A percentile compares a stretch with the other conserved stretches of the same genome.
These are phyloP conservation scores for Brienomyrus brachyistius DNA, from an alignment of 2,113 vertebrate genomes.

Conservation along the genomic window DNA sequence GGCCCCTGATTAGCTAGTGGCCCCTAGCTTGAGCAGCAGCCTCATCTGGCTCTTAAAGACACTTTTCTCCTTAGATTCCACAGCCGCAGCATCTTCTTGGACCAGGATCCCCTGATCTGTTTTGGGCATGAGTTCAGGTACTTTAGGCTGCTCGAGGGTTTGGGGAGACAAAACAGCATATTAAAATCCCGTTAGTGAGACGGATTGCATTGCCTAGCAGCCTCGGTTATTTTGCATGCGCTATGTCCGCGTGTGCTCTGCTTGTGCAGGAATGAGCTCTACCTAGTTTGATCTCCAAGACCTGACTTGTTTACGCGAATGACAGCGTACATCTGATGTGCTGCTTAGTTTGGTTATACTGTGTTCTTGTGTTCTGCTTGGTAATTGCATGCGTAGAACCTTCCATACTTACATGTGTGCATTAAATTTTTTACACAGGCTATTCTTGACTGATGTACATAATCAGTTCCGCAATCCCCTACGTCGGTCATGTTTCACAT, in stretches of 20 bases:
- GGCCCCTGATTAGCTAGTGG: neutral
- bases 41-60: neutral
- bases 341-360: neutral
- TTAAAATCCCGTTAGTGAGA: conserved; percentile 1
- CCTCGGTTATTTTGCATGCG: neutral
- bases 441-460: neutral
- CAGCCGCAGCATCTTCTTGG: neutral
- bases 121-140: no score
- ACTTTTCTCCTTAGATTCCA: neutral
- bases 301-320: no score
- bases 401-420: neutral
- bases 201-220: neutral
- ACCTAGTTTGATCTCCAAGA: neutral
- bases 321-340: neutral
- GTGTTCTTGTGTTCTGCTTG: neutral
- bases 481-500: neutral
- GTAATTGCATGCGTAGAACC: neutral
- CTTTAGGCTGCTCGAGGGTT: neutral
- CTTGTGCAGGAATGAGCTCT: neutral
- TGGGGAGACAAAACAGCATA: conserved; percentile 2
- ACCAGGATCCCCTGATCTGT: neutral
- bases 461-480: neutral
- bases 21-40: neutral
- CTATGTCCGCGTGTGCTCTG: neutral
- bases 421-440: neutral